Conservation (phyloP, 2,888 invertebrate species). For the Abscondita cerata region DNA sequence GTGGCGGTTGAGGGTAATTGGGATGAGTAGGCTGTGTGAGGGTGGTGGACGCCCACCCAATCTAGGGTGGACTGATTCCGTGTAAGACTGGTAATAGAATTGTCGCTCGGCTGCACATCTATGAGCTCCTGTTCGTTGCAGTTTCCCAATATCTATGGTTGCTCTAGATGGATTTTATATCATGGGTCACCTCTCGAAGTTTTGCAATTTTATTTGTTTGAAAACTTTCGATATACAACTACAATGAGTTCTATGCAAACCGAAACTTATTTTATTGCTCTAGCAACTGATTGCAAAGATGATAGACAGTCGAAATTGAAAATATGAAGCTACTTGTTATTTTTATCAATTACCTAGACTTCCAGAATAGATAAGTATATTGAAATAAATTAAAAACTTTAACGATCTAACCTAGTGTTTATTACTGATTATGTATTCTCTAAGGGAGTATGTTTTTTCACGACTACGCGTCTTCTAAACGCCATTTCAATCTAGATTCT, state of each 20-base stretch:
- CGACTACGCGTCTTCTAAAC: slow-evolving; percentile 3
- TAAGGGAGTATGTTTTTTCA: slow-evolving; percentile 10
- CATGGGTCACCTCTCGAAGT: slow-evolving; percentile 32
- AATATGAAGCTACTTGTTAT: background rate
- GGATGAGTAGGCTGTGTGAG: slow-evolving; percentile 23
- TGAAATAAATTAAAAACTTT: too few species aligned
- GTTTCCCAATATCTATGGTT: slow-evolving; percentile 36
- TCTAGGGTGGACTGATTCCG: slow-evolving; percentile 39
- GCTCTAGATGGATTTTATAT: slow-evolving; percentile 39
- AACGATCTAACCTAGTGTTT: background rate
- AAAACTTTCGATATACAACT: slow-evolving; percentile 20
- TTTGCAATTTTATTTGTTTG: slow-evolving; percentile 24
- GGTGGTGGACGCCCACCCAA: slow-evolving; percentile 35
- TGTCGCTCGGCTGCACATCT: slow-evolving; percentile 43
- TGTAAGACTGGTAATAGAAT: slow-evolving; percentile 46
- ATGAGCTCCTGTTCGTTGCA: slow-evolving; percentile 38
- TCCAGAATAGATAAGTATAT: too few species aligned
- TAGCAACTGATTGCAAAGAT: slow-evolving; percentile 7
- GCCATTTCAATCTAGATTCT: slow-evolving; percentile 23
- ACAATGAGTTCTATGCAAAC: slow-evolving; percentile 26
- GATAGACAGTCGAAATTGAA: slow-evolving; percentile 11
- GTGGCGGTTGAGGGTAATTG: slow-evolving; percentile 28
- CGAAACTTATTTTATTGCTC: slow-evolving; percentile 13
- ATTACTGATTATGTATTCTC: slow-evolving; percentile 13
- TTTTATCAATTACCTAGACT: background rate